Percentiles rank a stretch among this genome's conserved stretches.
phyloP scores from a whole-genome alignment of 2,797 vertebrate genomes.

The Diplodus sargus region DNA sequence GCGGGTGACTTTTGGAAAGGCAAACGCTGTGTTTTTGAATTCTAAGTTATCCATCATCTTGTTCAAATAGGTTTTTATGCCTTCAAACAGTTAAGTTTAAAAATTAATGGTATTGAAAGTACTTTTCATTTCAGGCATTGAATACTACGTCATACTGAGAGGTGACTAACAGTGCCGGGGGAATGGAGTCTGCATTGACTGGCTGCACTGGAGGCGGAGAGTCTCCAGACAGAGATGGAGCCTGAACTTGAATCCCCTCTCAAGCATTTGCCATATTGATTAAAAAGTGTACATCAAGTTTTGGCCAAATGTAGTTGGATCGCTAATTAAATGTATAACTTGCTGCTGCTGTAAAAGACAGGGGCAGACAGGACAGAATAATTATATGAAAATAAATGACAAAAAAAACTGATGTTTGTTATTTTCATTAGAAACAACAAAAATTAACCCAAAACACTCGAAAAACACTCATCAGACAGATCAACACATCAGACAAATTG shows the following conservation, averaged over 20 bases:
- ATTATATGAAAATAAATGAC: not conserved
- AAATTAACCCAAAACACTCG: not conserved
- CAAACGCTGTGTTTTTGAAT: slow-evolving; percentile 29
- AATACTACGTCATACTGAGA: slow-evolving; percentile 45
- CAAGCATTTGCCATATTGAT: slow-evolving; percentile 50
- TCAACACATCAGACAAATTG: not conserved
- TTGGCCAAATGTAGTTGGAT: slow-evolving; percentile 16
- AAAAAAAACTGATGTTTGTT: not conserved
- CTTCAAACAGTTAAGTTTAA: slow-evolving; percentile 32
- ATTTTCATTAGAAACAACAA: not conserved
- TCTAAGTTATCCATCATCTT: slow-evolving; percentile 31
- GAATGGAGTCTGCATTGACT: slow-evolving; percentile 47
- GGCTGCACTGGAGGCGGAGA: slow-evolving; percentile 38
- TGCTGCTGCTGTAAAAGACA: slow-evolving; percentile 4
- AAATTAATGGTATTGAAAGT: slow-evolving; percentile 41
- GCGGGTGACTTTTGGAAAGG: slow-evolving; percentile 3
- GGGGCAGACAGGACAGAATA: not conserved
- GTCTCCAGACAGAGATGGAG: slow-evolving; percentile 59
- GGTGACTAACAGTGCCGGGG: slow-evolving; percentile 46
- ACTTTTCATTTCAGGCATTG: slow-evolving; percentile 48
- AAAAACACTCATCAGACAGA: not conserved
- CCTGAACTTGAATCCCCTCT: slow-evolving; percentile 58
- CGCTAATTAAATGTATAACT: not conserved
- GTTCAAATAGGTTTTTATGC: slow-evolving; percentile 31
- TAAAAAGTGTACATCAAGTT: slow-evolving; percentile 22